Evolutionary conservation across 1,140 invertebrate genomes (phyloP).

Genomic region (Aphelinus certus): DNA sequence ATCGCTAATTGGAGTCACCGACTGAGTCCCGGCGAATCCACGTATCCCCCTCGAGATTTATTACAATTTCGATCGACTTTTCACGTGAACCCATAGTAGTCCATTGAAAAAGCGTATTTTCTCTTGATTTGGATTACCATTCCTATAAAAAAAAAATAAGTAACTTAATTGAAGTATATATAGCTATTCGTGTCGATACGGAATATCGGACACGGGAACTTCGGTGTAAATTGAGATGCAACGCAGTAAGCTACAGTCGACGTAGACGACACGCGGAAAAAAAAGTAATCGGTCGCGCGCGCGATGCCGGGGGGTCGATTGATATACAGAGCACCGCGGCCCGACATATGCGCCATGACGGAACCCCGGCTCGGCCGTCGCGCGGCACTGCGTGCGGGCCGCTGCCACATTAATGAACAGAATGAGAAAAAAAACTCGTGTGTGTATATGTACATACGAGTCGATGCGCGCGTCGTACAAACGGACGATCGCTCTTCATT

Average conservation of each 20-base stretch:
- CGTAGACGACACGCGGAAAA: background rate
- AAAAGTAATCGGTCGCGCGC: slow-evolving; percentile 4
- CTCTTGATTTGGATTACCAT: no score
- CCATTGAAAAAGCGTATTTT: no score
- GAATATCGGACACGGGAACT: no score
- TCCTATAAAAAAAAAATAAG: no score
- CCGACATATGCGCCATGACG: slow-evolving; percentile 21
- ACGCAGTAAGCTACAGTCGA: background rate
- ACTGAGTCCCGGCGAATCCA: no score
- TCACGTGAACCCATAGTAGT: no score
- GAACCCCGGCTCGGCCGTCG: background rate
- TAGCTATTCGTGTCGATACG: no score
- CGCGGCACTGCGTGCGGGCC: background rate
- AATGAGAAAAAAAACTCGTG: slow-evolving; percentile 17
- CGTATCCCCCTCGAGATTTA: no score
- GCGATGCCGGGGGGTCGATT: background rate
- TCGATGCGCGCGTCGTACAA: slow-evolving; percentile 20
- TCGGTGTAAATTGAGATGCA: no score
- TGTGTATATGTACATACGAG: background rate
- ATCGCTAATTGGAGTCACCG: no score
- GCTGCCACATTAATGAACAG: background rate
- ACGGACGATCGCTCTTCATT: slow-evolving; percentile 34
- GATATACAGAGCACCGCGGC: background rate
- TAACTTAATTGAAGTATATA: no score
- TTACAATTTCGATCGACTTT: no score